These are phyloP conservation scores for Drosophila kanapiae DNA, from an alignment of 1,140 invertebrate species.

Conservation along the genomic window DNA sequence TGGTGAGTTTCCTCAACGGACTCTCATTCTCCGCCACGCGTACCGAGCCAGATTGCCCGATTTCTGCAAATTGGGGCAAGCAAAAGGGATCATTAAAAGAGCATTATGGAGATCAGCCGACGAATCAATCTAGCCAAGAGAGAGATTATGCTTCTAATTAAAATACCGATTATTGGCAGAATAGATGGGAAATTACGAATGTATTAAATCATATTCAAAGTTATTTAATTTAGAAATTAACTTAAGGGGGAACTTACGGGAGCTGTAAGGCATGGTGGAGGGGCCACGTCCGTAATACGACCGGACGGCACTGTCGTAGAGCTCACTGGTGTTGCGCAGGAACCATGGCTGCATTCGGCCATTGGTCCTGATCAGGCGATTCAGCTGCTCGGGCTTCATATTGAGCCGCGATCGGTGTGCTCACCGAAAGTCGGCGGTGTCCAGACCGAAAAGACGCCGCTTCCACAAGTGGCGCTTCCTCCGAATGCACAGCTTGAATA, in stretches of 20 bases:
- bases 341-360: slow-evolving; percentile 56
- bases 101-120: background rate
- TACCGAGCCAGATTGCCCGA: background rate
- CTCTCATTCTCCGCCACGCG: slow-evolving; percentile 28
- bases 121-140: background rate
- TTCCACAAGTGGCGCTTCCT: background rate
- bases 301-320: slow-evolving; percentile 59
- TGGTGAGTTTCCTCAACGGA: slow-evolving; percentile 30
- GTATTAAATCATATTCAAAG: too few species aligned
- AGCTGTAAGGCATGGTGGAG: slow-evolving; percentile 10
- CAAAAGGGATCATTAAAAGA: background rate
- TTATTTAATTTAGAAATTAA: too few species aligned
- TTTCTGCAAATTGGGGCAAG: slow-evolving; percentile 3
- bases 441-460: background rate
- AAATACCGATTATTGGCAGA: too few species aligned
- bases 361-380: slow-evolving; percentile 56
- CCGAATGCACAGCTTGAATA: slow-evolving; percentile 11
- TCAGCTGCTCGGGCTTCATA: slow-evolving; percentile 64
- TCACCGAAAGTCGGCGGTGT: background rate
- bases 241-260: slow-evolving; percentile 4
- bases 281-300: slow-evolving; percentile 41
- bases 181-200: too few species aligned
- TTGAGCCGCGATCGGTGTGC: background rate
- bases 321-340: slow-evolving; percentile 57
- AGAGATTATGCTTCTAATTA: too few species aligned